Conservation (phyloP, 92 coral and sea anemone genomes). For the Palythoa grandis region DNA sequence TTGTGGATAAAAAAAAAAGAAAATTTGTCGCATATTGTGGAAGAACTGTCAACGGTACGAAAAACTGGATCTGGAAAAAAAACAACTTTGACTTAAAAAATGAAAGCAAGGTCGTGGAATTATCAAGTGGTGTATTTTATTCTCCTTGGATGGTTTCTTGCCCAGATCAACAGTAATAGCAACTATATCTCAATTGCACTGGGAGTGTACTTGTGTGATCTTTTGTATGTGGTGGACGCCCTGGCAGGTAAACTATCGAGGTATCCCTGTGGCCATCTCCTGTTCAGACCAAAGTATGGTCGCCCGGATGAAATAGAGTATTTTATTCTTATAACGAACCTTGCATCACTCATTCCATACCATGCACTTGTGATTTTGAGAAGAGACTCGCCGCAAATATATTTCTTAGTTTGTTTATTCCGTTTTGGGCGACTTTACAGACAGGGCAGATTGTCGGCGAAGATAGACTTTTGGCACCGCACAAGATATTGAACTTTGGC, state of each 20-base stretch:
- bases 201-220: conserved; percentile 58
- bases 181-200: conserved; percentile 46
- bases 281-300: not conserved
- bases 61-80: not conserved
- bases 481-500: not conserved
- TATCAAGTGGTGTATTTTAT: conserved; percentile 43
- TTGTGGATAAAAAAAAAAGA: not conserved
- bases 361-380: conserved; percentile 49
- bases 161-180: conserved; percentile 45
- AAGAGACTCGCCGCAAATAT: conserved; percentile 48
- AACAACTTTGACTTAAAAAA: not conserved
- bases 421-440: conserved; percentile 43
- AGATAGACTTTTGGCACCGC: conserved; percentile 1
- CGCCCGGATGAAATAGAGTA: not conserved
- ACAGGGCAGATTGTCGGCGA: conserved; percentile 44
- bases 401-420: conserved; percentile 46
- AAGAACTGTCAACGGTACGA: not conserved
- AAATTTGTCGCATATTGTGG: not conserved
- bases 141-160: conserved; percentile 57
- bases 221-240: conserved; percentile 54
- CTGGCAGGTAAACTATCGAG: conserved; percentile 43
- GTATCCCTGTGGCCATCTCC: not conserved
- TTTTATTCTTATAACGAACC: conserved; percentile 27
- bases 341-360: conserved; percentile 51
- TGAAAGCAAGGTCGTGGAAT: conserved; percentile 50